Evolutionary conservation across 2,797 vertebrate genomes (phyloP).

Genomic region (Lithobates pipiens): DNA sequence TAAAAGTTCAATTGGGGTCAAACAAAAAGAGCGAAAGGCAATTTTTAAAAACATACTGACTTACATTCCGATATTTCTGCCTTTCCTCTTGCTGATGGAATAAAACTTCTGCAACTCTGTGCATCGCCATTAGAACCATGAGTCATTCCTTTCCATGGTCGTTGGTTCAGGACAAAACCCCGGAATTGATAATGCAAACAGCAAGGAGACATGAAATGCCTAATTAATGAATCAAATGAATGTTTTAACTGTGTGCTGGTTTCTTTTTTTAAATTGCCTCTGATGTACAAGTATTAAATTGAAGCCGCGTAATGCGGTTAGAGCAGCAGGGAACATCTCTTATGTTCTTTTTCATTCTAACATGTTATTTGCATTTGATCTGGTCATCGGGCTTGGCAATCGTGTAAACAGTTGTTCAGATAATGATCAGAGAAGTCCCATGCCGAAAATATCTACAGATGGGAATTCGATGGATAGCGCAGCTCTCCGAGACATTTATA

Average conservation of each 20-base stretch:
- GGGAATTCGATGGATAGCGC: neutral
- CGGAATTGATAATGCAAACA: conserved; percentile 12
- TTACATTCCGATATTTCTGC: too few relatives aligned
- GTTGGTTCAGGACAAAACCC: conserved; percentile 8
- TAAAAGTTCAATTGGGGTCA: too few relatives aligned
- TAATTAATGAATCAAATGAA: conserved; percentile 58
- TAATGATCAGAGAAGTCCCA: conserved; percentile 4
- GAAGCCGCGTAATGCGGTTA: conserved; percentile 22
- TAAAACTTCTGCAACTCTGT: neutral
- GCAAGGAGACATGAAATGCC: conserved; percentile 54
- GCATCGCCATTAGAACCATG: neutral
- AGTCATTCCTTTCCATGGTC: conserved; percentile 12
- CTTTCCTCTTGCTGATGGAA: too few relatives aligned
- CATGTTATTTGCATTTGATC: conserved; percentile 11
- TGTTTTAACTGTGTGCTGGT: conserved; percentile 2
- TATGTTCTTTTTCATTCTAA: conserved; percentile 17
- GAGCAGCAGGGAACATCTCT: conserved; percentile 38
- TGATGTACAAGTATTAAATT: conserved; percentile 38
- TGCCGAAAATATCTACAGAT: neutral
- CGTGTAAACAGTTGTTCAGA: conserved; percentile 6
- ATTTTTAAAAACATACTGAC: too few relatives aligned
- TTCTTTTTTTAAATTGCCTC: conserved; percentile 36
- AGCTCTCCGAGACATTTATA: neutral
- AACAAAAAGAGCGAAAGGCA: too few relatives aligned
- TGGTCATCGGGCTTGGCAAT: neutral